Evolutionary conservation across 2,113 vertebrate species (phyloP), one percentile per base, ranked within the genome.

Genomic region (Notarius quadriscutis): DNA sequence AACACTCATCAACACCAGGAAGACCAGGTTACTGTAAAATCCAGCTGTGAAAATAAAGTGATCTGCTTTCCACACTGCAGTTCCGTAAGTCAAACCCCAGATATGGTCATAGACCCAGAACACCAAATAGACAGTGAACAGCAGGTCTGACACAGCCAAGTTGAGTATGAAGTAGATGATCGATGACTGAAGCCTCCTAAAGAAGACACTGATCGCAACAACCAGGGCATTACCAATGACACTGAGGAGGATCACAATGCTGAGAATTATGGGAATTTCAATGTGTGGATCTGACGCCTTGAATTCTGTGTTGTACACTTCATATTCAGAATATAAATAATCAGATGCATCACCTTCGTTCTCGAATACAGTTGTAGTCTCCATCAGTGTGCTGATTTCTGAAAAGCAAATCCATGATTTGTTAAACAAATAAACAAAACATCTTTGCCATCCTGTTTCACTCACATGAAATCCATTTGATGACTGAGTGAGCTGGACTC

Each of bases 81-180:
- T 92, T 9, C 96, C 95, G 83, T 97, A 94, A 71, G 95, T 17
- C 97, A 96, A 98, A 62, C 94, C 95, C 30, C 90, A 77, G 78
- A 94, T 83, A 71, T 96, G 91, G 1, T 93, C 94, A 58, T 92
- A 85, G 1, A 94, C 91, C 96, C 95, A 96, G 90, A 98, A 95
- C 0, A 97, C 96, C 53, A 98, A 88, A 27, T 95, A 92, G 51
- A 91, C 84, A 60, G 97, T 96, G 93, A 98, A 97, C 27, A 96
- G 25, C 75, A 98, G 93, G 88, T 99, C 97, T 0, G 97, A 97
- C 75, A 97, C n/a, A 72, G 96, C 97, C 90, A 99, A 94, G 86
- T 99, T 97, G 84, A 97, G 92, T 88, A 98, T 97, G 90, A 97
- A 97, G 91, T 96, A 63, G n/a, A 97, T 97, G 41, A 96, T 97